Base-by-base conservation (phyloP, 2,888 invertebrate genomes). In the Mythimna lalbum region DNA sequence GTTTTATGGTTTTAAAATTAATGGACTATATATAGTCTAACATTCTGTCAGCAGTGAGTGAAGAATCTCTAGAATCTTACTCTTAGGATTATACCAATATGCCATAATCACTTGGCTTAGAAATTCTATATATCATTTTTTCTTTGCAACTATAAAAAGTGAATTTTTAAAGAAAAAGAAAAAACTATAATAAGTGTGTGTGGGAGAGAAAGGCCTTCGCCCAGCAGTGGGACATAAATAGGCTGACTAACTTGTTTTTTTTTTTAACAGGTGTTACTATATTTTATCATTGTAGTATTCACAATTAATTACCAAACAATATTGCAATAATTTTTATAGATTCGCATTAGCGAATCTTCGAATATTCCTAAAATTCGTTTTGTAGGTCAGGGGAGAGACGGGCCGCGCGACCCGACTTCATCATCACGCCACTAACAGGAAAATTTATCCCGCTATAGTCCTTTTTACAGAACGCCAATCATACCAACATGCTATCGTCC, bases 361-460 rank as follows among this genome's bases (percentile, higher is more conserved):
- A n/a, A n/a, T n/a, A n/a, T n/a, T n/a, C n/a, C n/a, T n/a, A n/a
- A n/a, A n/a, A n/a, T n/a, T n/a, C n/a, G n/a, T n/a, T n/a, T n/a
- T n/a, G 91, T 93, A 92, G 93, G 93, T 93, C 93, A 92, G 87
- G 78, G 85, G 85, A 73, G 81, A 74, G 80, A 81, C 78, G 78
- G 64, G 67, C 78, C 72, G 76, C 81, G 62, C 73, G 63, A 57
- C 68, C 73, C 76, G 55, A 61, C 81, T 80, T 81, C 73, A 71
- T 59, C 79, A 63, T 63, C 67, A 62, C 52, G 59, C 62, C 33
- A 76, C 78, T 78, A 83, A 83, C 80, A 84, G 85, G 84, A 85
- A 90, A 87, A 87, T 86, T 88, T 87, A 80, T 74, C 82, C 73
- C 74, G 76, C 84, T 80, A 85, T 82, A 87, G 82, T 86, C 88